phyloP scores from a whole-genome alignment of 2,888 invertebrate species.

The Cheilosia vernalis region DNA sequence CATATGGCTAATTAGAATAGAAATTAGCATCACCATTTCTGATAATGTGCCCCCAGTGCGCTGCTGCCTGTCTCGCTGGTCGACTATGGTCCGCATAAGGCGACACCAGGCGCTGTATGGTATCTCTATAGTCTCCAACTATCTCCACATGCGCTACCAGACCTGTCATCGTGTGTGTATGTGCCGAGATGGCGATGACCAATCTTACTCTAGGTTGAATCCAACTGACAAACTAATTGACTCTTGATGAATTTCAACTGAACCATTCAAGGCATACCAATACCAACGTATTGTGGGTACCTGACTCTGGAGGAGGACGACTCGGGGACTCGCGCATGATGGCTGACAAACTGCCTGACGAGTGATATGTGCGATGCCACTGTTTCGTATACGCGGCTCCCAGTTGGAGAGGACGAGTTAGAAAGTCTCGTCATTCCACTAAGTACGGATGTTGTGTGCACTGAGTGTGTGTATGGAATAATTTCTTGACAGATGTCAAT shows the following conservation, averaged over 20 bases:
- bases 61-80: slow-evolving; percentile 24
- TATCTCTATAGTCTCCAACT: slow-evolving; percentile 13
- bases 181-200: slow-evolving; percentile 44
- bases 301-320: slow-evolving; percentile 31
- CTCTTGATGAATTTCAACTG: slow-evolving; percentile 69
- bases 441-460: not conserved
- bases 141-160: slow-evolving; percentile 20
- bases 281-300: not conserved
- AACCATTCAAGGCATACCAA: slow-evolving; percentile 26
- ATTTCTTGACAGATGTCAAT: slow-evolving; percentile 65
- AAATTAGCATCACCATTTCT: slow-evolving; percentile 75
- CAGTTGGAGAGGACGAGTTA: slow-evolving; percentile 21
- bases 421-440: slow-evolving; percentile 55
- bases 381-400: slow-evolving; percentile 16
- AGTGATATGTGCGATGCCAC: slow-evolving; percentile 52
- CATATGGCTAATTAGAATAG: slow-evolving; percentile 75
- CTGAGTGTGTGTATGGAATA: slow-evolving; percentile 48
- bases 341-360: slow-evolving; percentile 58
- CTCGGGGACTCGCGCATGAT: slow-evolving; percentile 47
- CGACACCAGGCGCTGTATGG: slow-evolving; percentile 20
- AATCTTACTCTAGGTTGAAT: slow-evolving; percentile 36
- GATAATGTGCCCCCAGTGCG: slow-evolving; percentile 65
- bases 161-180: slow-evolving; percentile 11
- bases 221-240: slow-evolving; percentile 74
- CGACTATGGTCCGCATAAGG: slow-evolving; percentile 46